These are phyloP conservation scores for Oscarella lobularis DNA, from an alignment of 37 sponge, comb jelly and placozoan species.

Conservation along the genomic window DNA sequence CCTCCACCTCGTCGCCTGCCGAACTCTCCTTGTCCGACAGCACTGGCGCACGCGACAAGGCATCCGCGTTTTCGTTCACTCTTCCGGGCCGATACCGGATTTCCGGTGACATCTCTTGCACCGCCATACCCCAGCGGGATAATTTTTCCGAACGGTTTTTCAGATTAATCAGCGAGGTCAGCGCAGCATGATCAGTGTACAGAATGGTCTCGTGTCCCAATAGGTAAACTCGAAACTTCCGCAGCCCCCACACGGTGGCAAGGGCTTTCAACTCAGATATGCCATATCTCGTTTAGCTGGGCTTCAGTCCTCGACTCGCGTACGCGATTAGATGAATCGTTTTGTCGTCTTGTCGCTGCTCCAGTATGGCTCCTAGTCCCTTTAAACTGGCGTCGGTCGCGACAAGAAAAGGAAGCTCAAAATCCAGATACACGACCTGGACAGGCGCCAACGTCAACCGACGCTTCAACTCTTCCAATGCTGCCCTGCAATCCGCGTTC, in stretches of 20 bases:
- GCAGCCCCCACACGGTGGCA: background rate
- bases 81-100: background rate
- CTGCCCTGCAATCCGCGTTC: too few relatives aligned
- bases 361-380: background rate
- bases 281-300: background rate
- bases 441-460: too few relatives aligned
- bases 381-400: background rate
- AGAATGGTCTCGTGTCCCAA: background rate
- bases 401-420: background rate
- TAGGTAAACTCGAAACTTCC: background rate
- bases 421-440: background rate
- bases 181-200: background rate
- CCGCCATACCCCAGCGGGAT: background rate
- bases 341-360: background rate
- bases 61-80: background rate
- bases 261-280: background rate
- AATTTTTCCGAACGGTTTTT: background rate
- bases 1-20: background rate
- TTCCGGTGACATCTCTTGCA: background rate
- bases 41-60: background rate
- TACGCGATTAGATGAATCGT: background rate
- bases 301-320: background rate
- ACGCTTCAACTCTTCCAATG: too few relatives aligned
- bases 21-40: too few relatives aligned
- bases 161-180: background rate